These are phyloP conservation scores for Subacronicta megacephala DNA, from an alignment of 2,888 invertebrate genomes.

Conservation along the genomic window DNA sequence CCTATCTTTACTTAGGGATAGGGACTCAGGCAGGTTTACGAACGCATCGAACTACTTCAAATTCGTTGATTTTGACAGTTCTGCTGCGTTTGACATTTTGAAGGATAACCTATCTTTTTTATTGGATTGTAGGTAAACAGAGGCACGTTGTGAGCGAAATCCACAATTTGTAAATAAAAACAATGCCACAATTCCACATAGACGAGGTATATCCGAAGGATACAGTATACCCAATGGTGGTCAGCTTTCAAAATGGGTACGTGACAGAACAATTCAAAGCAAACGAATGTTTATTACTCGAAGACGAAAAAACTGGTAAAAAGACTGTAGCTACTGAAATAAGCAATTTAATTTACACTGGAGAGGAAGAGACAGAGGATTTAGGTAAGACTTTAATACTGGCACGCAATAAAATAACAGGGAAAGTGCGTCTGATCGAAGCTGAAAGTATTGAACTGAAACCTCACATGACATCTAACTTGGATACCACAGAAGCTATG, in stretches of 20 bases:
- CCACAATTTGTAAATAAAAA: slow-evolving; percentile 10
- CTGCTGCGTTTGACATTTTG: neutral
- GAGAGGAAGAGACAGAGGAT: slow-evolving; percentile 70
- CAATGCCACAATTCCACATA: slow-evolving; percentile 68
- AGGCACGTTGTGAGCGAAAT: slow-evolving; percentile 20
- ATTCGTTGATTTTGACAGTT: neutral
- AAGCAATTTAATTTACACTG: slow-evolving; percentile 71
- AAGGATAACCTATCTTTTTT: slow-evolving; percentile 19
- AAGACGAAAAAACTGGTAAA: slow-evolving; percentile 60
- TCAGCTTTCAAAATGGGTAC: slow-evolving; percentile 81
- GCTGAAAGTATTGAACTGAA: slow-evolving; percentile 69
- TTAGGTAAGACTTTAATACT: slow-evolving; percentile 73
- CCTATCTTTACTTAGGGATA: no score
- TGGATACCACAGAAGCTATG: slow-evolving; percentile 54
- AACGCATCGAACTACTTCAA: no score
- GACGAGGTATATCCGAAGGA: slow-evolving; percentile 72
- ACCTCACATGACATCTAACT: slow-evolving; percentile 64
- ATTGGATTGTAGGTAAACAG: neutral
- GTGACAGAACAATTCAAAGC: slow-evolving; percentile 66
- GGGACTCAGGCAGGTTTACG: no score
- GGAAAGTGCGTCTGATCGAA: slow-evolving; percentile 79
- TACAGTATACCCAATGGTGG: slow-evolving; percentile 65
- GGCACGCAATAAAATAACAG: slow-evolving; percentile 72
- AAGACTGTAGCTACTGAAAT: slow-evolving; percentile 68
- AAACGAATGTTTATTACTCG: slow-evolving; percentile 63